Base-by-base conservation (phyloP, 2,797 vertebrate species). In the Enteromius thamalakanensis region DNA sequence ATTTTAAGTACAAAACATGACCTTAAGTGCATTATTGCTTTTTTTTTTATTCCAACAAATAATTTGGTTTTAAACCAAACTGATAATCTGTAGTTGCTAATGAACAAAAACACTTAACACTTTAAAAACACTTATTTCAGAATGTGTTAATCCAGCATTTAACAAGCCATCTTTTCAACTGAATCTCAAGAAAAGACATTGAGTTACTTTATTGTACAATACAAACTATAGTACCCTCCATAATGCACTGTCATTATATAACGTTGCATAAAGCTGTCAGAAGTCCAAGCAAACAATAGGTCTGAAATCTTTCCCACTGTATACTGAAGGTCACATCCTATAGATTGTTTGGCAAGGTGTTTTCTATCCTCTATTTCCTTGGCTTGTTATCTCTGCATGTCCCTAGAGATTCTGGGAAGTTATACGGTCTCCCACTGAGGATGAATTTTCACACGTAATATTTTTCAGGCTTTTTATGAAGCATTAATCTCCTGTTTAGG, bases 371-470 rank as follows among this genome's bases (percentile, higher is more conserved):
- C 68, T n/a, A 68, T 79, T 86, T 84, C 23, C 67, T 62, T 40
- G 0, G 21, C 79, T 86, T 70, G 62, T 72, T 83, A 81, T 82
- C 75, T 83, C 77, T 58, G 53, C 58, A 42, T 74, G 77, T 58
- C 80, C 70, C 76, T 65, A 77, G 76, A 84, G 65, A 87, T 84
- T 80, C 71, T 72, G 70, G 51, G 70, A 85, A 83, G 85, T 78
- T 80, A 85, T 85, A 85, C 76, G 72, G 75, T 83, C 42, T 74
- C 32, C 76, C 85, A 82, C 82, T 49, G 81, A 76, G 60, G 77
- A 85, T 53, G 67, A 2, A 32, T 83, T 86, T 80, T 74, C 77
- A 80, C 77, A 74, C 62, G 32, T 79, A 65, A 87, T 75, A 76
- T 9, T 80, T 65, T 78, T 67, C 49, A 58, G 60, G 26, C 19